Evolutionary conservation across 2,113 vertebrate species (phyloP).

Genomic region (Sigmodon hispidus): DNA sequence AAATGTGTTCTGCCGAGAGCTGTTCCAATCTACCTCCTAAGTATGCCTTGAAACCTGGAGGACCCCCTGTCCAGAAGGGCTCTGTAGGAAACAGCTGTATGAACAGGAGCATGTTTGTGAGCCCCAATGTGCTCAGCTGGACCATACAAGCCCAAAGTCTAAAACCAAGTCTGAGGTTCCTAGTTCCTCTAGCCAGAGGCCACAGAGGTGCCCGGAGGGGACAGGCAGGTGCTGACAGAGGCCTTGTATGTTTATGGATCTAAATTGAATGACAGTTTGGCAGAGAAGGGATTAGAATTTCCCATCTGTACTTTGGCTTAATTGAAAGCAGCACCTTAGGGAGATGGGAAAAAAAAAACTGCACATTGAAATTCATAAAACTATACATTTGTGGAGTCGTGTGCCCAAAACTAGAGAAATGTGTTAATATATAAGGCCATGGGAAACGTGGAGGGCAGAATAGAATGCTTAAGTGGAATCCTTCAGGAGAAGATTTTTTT

Average conservation of each 20-base stretch:
- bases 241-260: not conserved
- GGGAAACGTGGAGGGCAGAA: not conserved
- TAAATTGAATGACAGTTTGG: constrained; percentile 6
- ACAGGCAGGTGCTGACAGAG: not conserved
- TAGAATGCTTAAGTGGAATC: not conserved
- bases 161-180: not conserved
- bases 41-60: not conserved
- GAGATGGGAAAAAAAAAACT: not conserved
- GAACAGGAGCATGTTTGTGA: not conserved
- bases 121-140: not conserved
- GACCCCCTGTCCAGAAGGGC: too few species aligned
- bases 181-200: not conserved
- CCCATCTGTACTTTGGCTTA: not conserved
- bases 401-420: not conserved
- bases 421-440: not conserved
- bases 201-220: too few species aligned
- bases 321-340: constrained; percentile 12
- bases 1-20: too few species aligned
- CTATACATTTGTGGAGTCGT: not conserved
- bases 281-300: not conserved
- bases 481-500: not conserved
- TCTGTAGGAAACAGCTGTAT: not conserved
- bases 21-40: not conserved
- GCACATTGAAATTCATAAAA: constrained; percentile 26
- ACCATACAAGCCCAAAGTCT: not conserved